Evolutionary conservation across 2,797 vertebrate species (phyloP).

Genomic region (Scarus forsteni): DNA sequence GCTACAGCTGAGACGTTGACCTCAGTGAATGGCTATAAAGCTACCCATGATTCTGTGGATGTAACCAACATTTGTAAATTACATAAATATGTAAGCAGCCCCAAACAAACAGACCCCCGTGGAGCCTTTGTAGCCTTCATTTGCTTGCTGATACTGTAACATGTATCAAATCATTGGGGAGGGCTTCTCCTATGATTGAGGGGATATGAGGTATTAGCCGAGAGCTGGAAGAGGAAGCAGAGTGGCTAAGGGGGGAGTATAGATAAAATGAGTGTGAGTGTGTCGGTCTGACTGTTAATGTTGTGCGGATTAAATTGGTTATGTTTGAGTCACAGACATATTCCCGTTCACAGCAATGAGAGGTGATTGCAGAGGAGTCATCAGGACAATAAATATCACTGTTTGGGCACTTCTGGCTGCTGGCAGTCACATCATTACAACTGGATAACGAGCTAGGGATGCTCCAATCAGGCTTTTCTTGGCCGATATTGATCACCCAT

Average conservation of each 20-base stretch:
- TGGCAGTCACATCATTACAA: no score
- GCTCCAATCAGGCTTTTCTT: no score
- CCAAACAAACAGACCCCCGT: neutral
- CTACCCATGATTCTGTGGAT: neutral
- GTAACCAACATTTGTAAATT: slow-evolving; percentile 3
- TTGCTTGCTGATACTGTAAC: neutral
- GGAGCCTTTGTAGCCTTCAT: neutral
- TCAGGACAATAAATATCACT: no score
- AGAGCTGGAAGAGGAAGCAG: slow-evolving; percentile 11
- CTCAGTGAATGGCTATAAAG: neutral
- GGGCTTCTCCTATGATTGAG: slow-evolving; percentile 3
- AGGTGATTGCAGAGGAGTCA: no score
- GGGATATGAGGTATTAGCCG: neutral
- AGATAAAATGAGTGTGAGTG: no score
- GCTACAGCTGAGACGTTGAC: slow-evolving; percentile 10
- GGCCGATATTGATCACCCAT: no score
- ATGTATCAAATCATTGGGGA: neutral
- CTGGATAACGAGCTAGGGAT: no score
- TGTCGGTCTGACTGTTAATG: no score
- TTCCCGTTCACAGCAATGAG: no score
- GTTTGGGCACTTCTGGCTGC: no score
- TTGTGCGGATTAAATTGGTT: no score
- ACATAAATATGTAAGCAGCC: slow-evolving; percentile 18
- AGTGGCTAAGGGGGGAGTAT: neutral
- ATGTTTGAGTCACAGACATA: no score